Evolutionary conservation across 2,113 vertebrate species (phyloP), one percentile per base, ranked within the genome.

Genomic region (Nestor notabilis): DNA sequence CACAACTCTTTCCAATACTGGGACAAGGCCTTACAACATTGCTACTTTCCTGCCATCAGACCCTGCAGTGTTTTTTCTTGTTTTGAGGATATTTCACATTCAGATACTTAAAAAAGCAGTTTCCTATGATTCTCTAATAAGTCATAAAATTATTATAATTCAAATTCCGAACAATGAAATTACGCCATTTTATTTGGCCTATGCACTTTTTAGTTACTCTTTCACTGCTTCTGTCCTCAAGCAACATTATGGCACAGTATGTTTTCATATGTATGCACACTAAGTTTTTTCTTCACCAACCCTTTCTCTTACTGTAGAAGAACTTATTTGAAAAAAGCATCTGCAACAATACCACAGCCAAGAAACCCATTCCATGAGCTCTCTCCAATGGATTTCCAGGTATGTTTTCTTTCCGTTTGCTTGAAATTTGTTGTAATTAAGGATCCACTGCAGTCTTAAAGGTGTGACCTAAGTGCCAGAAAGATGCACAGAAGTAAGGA

Each of bases 241-340:
- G 43, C 1, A 72, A 2, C 16, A n/a, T 35, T 82, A 28, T 47
- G 43, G 33, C 35, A 44, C 4, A 47, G 4, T n/a, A 49, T 2
- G 1, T 35, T 5, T 31, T 92, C 17, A 12, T 44, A 49, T 31
- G 21, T 86, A 60, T 83, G 5, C 24, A 86, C 65, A 6, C 2
- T 47, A 58, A 50, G 8, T 35, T 14, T 83, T 89, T 86, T 74
- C 29, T 91, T 92, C 65, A 71, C 7, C 50, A 75, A 61, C 7
- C 0, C 4, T 91, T 91, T 87, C 65, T 63, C 14, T 52, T 31
- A 44, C 15, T 82, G 5, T 28, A 97, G 93, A 83, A 88, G 4
- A 1, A 27, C 13, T 87, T 96, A 95, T 94, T 79, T 89, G 60
- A 89, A 89, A 93, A 93, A 55, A 87, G 89, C 61, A 3, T 91